phyloP scores from a whole-genome alignment of 2,888 invertebrate genomes.

The Schrankia costaestrigalis region DNA sequence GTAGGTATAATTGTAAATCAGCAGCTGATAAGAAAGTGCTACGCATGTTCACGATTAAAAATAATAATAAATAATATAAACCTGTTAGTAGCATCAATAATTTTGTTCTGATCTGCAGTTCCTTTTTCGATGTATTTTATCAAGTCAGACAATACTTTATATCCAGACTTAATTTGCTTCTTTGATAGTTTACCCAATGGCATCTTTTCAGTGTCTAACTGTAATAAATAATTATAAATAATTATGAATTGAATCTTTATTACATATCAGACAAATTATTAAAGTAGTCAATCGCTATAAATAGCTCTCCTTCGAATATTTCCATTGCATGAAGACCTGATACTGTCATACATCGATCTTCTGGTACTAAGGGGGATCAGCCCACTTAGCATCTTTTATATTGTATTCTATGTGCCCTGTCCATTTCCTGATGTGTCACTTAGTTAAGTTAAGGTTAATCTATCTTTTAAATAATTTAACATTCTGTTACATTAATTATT shows the following conservation, averaged over 20 bases:
- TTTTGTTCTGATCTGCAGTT: conserved; percentile 63
- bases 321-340: no score
- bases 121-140: conserved; percentile 80
- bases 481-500: neutral
- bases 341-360: no score
- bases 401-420: no score
- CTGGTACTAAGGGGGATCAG: no score
- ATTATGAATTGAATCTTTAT: neutral
- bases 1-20: neutral
- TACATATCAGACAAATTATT: no score
- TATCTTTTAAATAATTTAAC: neutral
- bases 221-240: conserved; percentile 16
- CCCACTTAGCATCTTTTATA: no score
- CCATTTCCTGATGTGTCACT: neutral
- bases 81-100: conserved; percentile 93
- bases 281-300: no score
- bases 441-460: neutral
- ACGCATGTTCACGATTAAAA: no score
- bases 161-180: conserved; percentile 93
- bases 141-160: conserved; percentile 87
- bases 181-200: conserved; percentile 97
- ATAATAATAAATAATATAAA: conserved; percentile 24
- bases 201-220: conserved; percentile 98
- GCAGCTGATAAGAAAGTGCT: no score
- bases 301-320: no score